phyloP scores from a whole-genome alignment of 2,888 invertebrate species.

The Heliconius ismenius region DNA sequence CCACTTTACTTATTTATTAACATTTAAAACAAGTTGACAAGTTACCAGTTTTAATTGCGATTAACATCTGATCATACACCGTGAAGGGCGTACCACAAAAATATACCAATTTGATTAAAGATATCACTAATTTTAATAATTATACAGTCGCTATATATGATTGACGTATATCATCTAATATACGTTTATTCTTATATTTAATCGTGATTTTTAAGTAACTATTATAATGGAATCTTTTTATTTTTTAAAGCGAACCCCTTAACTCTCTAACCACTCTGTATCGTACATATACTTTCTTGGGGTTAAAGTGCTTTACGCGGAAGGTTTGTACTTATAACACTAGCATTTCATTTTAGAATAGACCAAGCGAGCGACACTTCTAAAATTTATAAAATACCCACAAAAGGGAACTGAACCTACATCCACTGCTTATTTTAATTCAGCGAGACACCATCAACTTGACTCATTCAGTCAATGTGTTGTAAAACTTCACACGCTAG shows the following conservation, averaged over 20 bases:
- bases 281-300: no score
- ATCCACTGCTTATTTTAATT: background rate
- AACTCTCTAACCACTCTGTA: background rate
- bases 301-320: no score
- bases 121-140: conserved; percentile 20
- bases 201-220: background rate
- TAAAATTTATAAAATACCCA: background rate
- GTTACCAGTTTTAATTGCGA: conserved; percentile 27
- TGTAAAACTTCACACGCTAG: conserved; percentile 12
- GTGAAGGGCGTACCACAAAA: conserved; percentile 30
- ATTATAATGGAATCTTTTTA: background rate
- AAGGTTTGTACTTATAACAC: no score
- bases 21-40: conserved; percentile 24
- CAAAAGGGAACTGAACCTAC: background rate
- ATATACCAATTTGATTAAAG: conserved; percentile 21
- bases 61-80: conserved; percentile 29
- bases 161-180: conserved; percentile 8
- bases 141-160: background rate
- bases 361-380: background rate
- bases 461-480: background rate
- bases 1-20: background rate
- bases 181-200: background rate
- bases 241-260: background rate
- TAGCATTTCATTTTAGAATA: background rate
- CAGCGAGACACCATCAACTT: background rate